Conservation (phyloP, 92 coral and sea anemone genomes). For the Zoanthus gigantus region DNA sequence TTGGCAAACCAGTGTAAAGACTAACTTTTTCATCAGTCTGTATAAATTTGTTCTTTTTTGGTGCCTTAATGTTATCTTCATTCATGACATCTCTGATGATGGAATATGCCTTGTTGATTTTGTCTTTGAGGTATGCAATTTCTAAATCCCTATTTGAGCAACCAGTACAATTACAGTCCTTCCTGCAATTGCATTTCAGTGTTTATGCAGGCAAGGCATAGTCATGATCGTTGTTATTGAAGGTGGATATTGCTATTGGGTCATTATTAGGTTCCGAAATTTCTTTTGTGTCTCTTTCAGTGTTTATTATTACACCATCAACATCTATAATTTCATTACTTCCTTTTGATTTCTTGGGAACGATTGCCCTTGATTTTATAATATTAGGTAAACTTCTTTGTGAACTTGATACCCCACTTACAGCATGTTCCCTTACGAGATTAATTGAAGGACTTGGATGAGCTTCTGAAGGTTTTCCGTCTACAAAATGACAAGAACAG, state of each 20-base stretch:
- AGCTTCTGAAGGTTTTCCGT: background rate
- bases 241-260: too few relatives aligned
- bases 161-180: too few relatives aligned
- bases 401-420: background rate
- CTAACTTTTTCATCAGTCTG: conserved; percentile 56
- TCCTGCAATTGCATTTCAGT: too few relatives aligned
- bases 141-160: too few relatives aligned
- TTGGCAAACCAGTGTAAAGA: conserved; percentile 55
- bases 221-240: too few relatives aligned
- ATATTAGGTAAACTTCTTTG: background rate
- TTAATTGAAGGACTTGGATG: background rate
- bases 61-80: background rate
- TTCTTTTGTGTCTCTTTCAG: too few relatives aligned
- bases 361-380: too few relatives aligned
- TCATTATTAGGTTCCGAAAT: too few relatives aligned
- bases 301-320: too few relatives aligned
- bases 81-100: background rate
- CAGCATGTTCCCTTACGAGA: background rate
- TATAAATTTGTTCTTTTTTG: conserved; percentile 16
- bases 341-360: background rate
- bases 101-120: background rate
- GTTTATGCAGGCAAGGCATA: too few relatives aligned
- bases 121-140: too few relatives aligned
- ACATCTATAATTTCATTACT: background rate
- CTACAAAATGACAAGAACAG: background rate